Base-by-base conservation (phyloP, 1,140 invertebrate species). In the Drosophila nigrodunni region DNA sequence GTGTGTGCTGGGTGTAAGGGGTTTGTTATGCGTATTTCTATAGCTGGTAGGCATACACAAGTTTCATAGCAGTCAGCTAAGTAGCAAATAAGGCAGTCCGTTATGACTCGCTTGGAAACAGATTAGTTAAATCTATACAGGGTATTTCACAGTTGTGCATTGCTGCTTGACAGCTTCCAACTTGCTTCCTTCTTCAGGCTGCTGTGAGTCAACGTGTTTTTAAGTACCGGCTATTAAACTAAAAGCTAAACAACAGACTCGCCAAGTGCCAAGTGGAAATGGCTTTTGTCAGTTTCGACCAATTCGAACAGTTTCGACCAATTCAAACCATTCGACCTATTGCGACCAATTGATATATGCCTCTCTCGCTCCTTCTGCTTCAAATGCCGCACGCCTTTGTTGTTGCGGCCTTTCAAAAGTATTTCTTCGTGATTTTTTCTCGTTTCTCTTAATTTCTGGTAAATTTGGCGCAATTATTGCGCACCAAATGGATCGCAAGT, bases 391-490 rank as follows among this genome's bases (percentile, higher is more conserved):
- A 18, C 7, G 37, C 9, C 35, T 44, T 58, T 68, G 44, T 57
- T 77, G 47, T 73, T 74, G 54, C n/a, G 41, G 30, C 39, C 50
- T 55, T 44, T 37, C 30, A 43, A 43, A 43, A 43, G 41, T 46
- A 37, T 39, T 64, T 65, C 30, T 44, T 35, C 47, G 13, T 39
- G 30, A n/a, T 37, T 18, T 10, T 30, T 69, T 41, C 21, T 30
- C 46, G 52, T 61, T 76, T 77, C 60, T 80, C 62, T 88, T 89
- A 73, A 80, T 89, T 88, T 89, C 74, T 64, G 83, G 69, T 85
- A 75, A 79, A 90, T 85, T 89, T 89, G 86, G 85, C 85, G 85
- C 85, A 85, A 89, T 89, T 89, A 88, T 88, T 88, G 85, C 85
- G 85, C 85, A 88, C 80, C 85, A 80, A 88, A 90, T 86, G 82